Percentiles rank a stretch among this genome's conserved stretches.
Conservation (phyloP, 1,140 invertebrate genomes). For the Colletes latitarsis region DNA sequence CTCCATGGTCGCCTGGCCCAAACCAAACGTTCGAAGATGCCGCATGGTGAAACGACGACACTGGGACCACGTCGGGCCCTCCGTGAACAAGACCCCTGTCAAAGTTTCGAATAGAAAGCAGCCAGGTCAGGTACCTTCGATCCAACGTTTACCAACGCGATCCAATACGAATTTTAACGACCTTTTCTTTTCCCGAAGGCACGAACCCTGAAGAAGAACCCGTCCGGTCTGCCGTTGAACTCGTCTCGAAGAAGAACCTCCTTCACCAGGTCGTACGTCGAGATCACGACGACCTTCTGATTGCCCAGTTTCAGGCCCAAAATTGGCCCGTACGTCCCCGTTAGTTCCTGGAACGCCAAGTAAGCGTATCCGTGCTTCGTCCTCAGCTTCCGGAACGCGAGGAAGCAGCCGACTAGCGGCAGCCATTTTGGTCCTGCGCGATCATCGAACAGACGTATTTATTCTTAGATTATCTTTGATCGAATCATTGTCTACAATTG, state of each 20-base stretch:
- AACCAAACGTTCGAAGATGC: conserved; percentile 84
- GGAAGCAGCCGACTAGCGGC: conserved; percentile 78
- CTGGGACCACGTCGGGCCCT: conserved; percentile 83
- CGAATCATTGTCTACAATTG: too few species aligned
- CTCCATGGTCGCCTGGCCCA: conserved; percentile 84
- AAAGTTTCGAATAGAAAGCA: conserved; percentile 1
- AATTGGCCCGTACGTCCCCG: conserved; percentile 76
- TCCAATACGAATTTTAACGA: conserved; percentile 68
- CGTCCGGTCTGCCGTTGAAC: conserved; percentile 87
- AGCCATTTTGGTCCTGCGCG: conserved; percentile 78
- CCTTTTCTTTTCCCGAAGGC: conserved; percentile 85
- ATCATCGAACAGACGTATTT: too few species aligned
- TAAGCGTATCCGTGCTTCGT: conserved; percentile 72
- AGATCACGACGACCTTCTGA: conserved; percentile 83
- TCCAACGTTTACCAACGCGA: too few species aligned
- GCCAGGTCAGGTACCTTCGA: too few species aligned
- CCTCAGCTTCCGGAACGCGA: conserved; percentile 64
- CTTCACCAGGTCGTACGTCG: conserved; percentile 83
- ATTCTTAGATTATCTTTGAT: too few species aligned
- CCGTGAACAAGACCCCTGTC: conserved; percentile 85
- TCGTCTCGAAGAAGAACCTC: conserved; percentile 84
- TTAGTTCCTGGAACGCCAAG: conserved; percentile 72
- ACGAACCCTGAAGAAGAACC: conserved; percentile 85
- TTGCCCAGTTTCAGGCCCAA: conserved; percentile 82
- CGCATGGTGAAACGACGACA: conserved; percentile 83